Base-by-base conservation (phyloP, 2,888 invertebrate species). In the Lasioglossum figueresi region DNA sequence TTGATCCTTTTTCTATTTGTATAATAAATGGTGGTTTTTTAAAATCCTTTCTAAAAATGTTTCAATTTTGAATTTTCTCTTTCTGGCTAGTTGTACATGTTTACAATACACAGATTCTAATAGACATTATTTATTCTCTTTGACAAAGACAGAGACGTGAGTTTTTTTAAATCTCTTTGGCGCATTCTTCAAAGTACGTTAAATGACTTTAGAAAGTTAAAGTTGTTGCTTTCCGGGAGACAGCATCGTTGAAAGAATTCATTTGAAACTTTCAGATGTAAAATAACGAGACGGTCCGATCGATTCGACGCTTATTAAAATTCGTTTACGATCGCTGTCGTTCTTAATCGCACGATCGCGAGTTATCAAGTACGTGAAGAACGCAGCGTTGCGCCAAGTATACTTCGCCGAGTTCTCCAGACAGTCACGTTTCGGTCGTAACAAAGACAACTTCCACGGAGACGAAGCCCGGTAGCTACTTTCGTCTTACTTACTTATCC, bases 381-480 rank as follows among this genome's bases (percentile, higher is more conserved):
- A 63, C 31, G 63, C 31, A 31, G 63, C 63, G 63, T 6, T 63
- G 31, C 16, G 63, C 63, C 27, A 71, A 76, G 59, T 27, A 71
- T 52, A 6, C 37, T 19, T 71, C 45, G 52, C 48, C 63, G 34
- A 70, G 34, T 5, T n/a, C 59, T 8, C 68, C n/a, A 23, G 59
- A 48, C 59, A 31, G 82, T 76, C 82, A 81, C 82, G 82, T 82
- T 52, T 75, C 82, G 19, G n/a, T 40, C 19, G 40, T 59, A 52
- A 82, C 82, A 31, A 70, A 40, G 80, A n/a, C 31, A 72, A 72
- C 63, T 59, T 43, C 45, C 16, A 16, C 3, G 12, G 37, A 74
- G 27, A 40, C 63, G 63, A 63, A 63, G 31, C 63, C 31, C 63
- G 14, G 37, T 59, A n/a, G 43, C 45, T 45, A 27, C 34, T n/a